phyloP scores from a whole-genome alignment of 2,888 invertebrate genomes.

The Lasioglossum lativentre region DNA sequence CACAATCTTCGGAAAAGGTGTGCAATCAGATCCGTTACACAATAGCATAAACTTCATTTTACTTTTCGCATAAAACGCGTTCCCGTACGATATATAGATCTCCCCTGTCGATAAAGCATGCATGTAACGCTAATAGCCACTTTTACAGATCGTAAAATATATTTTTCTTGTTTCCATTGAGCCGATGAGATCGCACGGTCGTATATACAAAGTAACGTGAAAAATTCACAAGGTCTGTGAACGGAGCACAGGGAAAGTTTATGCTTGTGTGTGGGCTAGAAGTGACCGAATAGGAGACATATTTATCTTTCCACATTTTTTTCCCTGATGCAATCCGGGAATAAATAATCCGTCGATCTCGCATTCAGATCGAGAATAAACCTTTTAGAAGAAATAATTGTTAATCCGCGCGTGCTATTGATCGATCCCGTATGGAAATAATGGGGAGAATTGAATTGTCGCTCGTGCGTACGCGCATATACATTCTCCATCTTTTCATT shows the following conservation, averaged over 20 bases:
- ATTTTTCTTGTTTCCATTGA: constrained; percentile 29
- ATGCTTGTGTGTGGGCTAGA: neutral
- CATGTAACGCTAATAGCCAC: constrained; percentile 39
- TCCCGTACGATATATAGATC: constrained; percentile 37
- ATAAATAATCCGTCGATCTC: constrained; percentile 43
- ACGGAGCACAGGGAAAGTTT: neutral
- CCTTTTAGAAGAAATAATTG: constrained; percentile 24
- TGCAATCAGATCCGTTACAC: neutral
- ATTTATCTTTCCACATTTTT: neutral
- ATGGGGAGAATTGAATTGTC: constrained; percentile 38
- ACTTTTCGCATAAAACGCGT: constrained; percentile 7
- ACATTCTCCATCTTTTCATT: constrained; percentile 44
- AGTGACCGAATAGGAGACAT: constrained; percentile 19
- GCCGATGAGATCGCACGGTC: constrained; percentile 24
- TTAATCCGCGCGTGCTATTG: constrained; percentile 29
- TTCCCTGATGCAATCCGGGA: constrained; percentile 22
- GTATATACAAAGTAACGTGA: neutral
- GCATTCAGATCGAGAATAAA: constrained; percentile 26
- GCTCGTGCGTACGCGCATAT: neutral
- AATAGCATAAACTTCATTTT: constrained; percentile 1
- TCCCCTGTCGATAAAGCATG: constrained; percentile 16
- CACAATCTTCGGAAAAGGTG: constrained; percentile 12
- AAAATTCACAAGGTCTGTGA: constrained; percentile 26
- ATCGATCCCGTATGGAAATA: constrained; percentile 12
- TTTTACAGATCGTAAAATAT: constrained; percentile 50